Evolutionary conservation across 2,113 vertebrate species (phyloP).

Genomic region (Brevimyrus niger): DNA sequence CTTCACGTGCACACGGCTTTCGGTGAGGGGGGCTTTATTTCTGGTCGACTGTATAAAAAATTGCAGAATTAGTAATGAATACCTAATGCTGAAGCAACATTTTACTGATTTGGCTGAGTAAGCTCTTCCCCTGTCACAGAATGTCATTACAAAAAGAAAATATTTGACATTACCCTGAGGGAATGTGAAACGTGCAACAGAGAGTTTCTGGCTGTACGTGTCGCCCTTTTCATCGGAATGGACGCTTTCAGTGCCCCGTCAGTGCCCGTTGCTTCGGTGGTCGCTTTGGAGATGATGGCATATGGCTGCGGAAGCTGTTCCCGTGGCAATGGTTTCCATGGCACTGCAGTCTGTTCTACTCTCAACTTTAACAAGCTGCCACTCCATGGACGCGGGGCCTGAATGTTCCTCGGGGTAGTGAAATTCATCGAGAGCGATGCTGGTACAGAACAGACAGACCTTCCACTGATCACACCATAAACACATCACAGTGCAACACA

Average conservation of each 20-base stretch:
- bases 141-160: conserved; percentile 15
- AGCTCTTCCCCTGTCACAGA: background rate
- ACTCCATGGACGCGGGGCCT: background rate
- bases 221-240: background rate
- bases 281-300: background rate
- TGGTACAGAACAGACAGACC: background rate
- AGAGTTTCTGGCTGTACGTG: background rate
- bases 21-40: background rate
- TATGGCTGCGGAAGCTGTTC: background rate
- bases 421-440: background rate
- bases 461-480: background rate
- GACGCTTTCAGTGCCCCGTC: background rate
- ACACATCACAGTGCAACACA: background rate
- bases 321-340: conserved; percentile 8
- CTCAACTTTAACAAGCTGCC: conserved; percentile 9
- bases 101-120: conserved; percentile 18
- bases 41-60: background rate
- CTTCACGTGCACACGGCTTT: background rate
- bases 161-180: conserved; percentile 11
- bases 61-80: conserved; percentile 1
- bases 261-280: background rate
- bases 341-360: background rate
- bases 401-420: background rate
- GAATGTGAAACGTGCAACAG: background rate
- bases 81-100: conserved; percentile 14